Evolutionary conservation across 2,888 invertebrate genomes (phyloP), one percentile per base, ranked within the genome.

Genomic region (Netelia virgata): DNA sequence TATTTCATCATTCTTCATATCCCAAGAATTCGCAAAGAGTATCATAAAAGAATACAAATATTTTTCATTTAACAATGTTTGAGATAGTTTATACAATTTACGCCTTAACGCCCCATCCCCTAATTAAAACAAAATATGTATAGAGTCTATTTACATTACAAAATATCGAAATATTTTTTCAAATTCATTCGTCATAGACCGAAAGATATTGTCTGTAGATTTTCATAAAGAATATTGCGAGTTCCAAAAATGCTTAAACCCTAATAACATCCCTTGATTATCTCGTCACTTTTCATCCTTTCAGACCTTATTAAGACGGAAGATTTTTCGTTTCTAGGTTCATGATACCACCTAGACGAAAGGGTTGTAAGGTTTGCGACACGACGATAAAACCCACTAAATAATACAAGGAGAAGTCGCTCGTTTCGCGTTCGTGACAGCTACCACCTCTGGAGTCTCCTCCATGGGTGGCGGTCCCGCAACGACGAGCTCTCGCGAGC

Each of bases 401-500:
- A 90, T 90, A 90, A 90, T 81, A 57, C 50, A 55, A 55, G 74
- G 69, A 74, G 23, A 73, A 64, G 77, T 73, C 57, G 63, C 74
- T 63, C 36, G 68, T 50, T 23, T 1, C 9, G 74, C 43, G 68
- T 77, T 74, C 77, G 72, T 63, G 81, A 74, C 63, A 75, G 74
- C 55, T 70, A 16, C 57, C 73, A 63, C 91, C 90, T 89, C 84
- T 89, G 87, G 86, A 88, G 87, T 86, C 87, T 85, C 83, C 88
- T 88, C 76, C 82, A 83, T 84, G 89, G 89, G 88, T 88, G 88
- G 87, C 84, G 87, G 85, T 89, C 88, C 87, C 85, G 82, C 86
- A 81, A 86, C 86, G 86, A 84, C 85, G 89, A 91, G 89, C 90
- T 91, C 89, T 81, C 81, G 81, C 79, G 74, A 73, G 84, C 80